phyloP scores from a whole-genome alignment of 2,888 invertebrate species.

The Argynnis bischoffii region DNA sequence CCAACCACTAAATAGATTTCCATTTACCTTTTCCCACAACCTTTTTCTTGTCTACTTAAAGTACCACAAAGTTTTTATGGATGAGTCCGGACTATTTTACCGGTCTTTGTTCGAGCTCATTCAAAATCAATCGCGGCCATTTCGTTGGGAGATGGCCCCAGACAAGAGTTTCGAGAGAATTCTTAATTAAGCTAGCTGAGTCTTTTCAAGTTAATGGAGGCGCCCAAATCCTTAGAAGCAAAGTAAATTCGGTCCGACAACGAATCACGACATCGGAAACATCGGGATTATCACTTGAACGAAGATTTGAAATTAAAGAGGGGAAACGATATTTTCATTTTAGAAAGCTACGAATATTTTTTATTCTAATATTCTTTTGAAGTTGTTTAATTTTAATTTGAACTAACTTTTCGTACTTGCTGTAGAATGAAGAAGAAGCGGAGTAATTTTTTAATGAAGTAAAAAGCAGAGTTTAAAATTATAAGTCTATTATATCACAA shows the following conservation, averaged over 20 bases:
- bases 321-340: slow-evolving; percentile 6
- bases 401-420: neutral
- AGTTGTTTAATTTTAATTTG: neutral
- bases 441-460: too few species aligned
- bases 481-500: too few species aligned
- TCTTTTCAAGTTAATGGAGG: slow-evolving; percentile 78
- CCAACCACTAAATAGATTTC: slow-evolving; percentile 13
- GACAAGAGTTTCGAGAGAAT: slow-evolving; percentile 77
- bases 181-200: slow-evolving; percentile 77
- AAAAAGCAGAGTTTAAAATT: too few species aligned
- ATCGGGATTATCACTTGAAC: slow-evolving; percentile 35
- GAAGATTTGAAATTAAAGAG: slow-evolving; percentile 32
- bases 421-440: neutral
- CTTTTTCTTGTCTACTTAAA: slow-evolving; percentile 43
- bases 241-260: slow-evolving; percentile 63
- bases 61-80: slow-evolving; percentile 63
- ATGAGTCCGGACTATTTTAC: slow-evolving; percentile 58
- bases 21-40: slow-evolving; percentile 16
- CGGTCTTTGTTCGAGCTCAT: slow-evolving; percentile 72
- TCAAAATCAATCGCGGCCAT: slow-evolving; percentile 79
- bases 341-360: neutral
- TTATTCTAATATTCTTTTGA: slow-evolving; percentile 3
- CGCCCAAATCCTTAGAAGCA: slow-evolving; percentile 68
- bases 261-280: slow-evolving; percentile 49
- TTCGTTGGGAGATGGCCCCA: slow-evolving; percentile 63